phyloP scores from a whole-genome alignment of 2,797 vertebrate species.

The Urophycis tenuis region DNA sequence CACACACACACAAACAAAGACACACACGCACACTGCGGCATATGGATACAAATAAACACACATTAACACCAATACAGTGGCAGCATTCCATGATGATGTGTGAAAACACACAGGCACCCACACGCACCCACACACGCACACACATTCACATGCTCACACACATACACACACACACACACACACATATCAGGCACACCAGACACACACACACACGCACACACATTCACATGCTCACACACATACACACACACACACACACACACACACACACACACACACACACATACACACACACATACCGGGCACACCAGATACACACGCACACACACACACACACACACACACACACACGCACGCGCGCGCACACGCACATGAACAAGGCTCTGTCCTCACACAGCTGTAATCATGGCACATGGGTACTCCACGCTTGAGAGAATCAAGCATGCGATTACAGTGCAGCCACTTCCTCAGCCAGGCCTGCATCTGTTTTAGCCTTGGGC shows the following conservation, averaged over 20 bases:
- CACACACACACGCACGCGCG: constrained; percentile 5
- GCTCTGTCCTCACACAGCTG: not conserved
- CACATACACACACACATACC: not conserved
- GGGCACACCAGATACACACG: not conserved
- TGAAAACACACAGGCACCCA: too few relatives aligned
- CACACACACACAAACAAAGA: not conserved
- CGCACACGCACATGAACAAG: not conserved
- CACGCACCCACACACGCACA: too few relatives aligned
- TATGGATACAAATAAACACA: not conserved
- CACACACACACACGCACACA: not conserved
- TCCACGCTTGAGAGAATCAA: constrained; percentile 29
- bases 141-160: too few relatives aligned
- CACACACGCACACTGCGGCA: not conserved
- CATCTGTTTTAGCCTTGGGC: constrained; percentile 4
- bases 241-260: not conserved
- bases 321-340: not conserved
- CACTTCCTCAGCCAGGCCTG: constrained; percentile 16
- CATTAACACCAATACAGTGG: too few relatives aligned
- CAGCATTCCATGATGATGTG: too few relatives aligned
- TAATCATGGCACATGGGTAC: constrained; percentile 13
- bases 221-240: not conserved
- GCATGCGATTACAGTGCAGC: constrained; percentile 7
- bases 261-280: not conserved
- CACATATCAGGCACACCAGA: too few relatives aligned
- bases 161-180: too few relatives aligned